phyloP scores from a whole-genome alignment of 2,888 invertebrate species.

The Norana najaformis region DNA sequence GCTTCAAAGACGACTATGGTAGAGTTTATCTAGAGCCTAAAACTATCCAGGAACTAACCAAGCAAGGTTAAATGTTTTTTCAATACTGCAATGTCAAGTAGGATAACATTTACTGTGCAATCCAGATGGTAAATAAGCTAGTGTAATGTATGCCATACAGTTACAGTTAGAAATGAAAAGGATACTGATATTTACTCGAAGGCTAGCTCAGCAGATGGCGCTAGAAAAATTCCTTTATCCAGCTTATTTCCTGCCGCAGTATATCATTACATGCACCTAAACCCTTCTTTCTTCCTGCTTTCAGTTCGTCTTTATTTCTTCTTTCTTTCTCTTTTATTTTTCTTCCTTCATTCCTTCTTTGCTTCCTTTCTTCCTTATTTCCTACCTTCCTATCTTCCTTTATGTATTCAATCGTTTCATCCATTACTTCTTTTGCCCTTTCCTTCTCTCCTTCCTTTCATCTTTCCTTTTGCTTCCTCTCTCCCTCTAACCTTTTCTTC shows the following conservation, averaged over 20 bases:
- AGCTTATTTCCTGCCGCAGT: background rate
- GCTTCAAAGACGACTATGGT: background rate
- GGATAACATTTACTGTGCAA: too few relatives aligned
- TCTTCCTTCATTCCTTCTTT: background rate
- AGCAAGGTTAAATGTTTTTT: background rate
- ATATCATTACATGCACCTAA: too few relatives aligned
- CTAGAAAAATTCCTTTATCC: too few relatives aligned
- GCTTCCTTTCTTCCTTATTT: background rate
- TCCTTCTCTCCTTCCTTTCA: background rate
- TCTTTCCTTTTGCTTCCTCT: background rate
- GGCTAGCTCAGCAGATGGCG: too few relatives aligned
- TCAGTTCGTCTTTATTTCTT: background rate
- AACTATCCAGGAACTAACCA: background rate
- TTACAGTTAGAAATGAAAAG: background rate
- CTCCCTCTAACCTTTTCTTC: background rate
- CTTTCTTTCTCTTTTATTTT: background rate
- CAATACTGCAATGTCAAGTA: background rate
- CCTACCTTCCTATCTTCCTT: too few relatives aligned
- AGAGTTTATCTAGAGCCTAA: background rate
- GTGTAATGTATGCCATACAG: background rate
- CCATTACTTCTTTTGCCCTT: too few relatives aligned
- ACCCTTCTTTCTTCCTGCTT: too few relatives aligned
- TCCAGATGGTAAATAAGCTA: background rate
- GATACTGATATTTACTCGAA: background rate
- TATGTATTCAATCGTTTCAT: too few relatives aligned